A percentile compares a stretch with the other conserved stretches of the same genome.
Conservation (phyloP, 2,888 invertebrate species). For the Caradrina clavipalpis region DNA sequence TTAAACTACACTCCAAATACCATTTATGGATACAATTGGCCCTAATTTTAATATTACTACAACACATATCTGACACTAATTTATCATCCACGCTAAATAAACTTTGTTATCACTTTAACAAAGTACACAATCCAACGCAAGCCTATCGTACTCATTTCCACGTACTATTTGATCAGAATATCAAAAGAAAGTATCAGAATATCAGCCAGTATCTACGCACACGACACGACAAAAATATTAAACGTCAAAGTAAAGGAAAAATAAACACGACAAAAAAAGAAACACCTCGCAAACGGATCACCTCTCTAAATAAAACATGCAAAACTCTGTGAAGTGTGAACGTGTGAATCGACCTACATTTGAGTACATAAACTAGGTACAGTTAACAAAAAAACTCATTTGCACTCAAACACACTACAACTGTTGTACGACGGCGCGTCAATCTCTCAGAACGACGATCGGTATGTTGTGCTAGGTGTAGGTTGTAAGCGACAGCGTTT, state of each 20-base stretch:
- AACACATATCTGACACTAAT: neutral
- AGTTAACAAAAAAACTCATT: conserved; percentile 83
- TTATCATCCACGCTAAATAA: neutral
- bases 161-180: neutral
- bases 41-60: no score
- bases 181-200: conserved; percentile 20
- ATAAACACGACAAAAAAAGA: conserved; percentile 11
- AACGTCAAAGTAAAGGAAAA: conserved; percentile 24
- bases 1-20: no score
- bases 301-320: conserved; percentile 52
- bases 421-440: conserved; percentile 77
- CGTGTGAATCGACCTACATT: conserved; percentile 60
- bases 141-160: neutral
- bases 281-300: conserved; percentile 36
- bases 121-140: neutral
- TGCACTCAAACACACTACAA: conserved; percentile 82
- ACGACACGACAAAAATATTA: conserved; percentile 11
- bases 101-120: neutral
- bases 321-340: conserved; percentile 47
- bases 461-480: conserved; percentile 70
- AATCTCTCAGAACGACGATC: conserved; percentile 82
- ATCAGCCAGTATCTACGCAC: neutral
- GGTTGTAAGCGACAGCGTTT: conserved; percentile 59
- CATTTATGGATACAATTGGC: no score
- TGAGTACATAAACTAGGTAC: conserved; percentile 56